Conservation (phyloP, 2,797 vertebrate species). For the Ataeniobius toweri region DNA sequence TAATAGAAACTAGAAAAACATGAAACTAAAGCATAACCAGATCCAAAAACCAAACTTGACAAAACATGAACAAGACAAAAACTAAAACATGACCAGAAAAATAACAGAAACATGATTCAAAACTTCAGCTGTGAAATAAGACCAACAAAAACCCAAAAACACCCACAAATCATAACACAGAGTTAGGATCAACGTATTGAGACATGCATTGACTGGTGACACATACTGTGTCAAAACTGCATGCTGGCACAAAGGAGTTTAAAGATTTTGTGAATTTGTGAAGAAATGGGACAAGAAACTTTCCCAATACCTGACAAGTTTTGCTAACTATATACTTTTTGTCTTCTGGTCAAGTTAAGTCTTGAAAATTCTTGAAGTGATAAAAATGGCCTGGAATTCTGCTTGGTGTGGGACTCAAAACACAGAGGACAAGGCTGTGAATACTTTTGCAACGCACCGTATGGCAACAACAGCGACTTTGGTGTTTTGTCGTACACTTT, state of each 20-base stretch:
- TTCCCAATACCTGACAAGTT: background rate
- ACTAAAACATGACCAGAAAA: too few relatives aligned
- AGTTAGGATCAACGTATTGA: background rate
- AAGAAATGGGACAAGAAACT: background rate
- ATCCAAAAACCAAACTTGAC: too few relatives aligned
- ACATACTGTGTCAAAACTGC: background rate
- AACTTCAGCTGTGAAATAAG: too few relatives aligned
- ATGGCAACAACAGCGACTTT: background rate
- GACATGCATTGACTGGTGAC: background rate
- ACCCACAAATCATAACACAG: too few relatives aligned
- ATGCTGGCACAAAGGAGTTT: background rate
- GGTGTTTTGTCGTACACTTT: background rate
- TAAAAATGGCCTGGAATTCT: background rate
- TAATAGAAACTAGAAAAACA: too few relatives aligned
- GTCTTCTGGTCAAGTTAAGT: background rate
- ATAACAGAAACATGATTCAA: too few relatives aligned
- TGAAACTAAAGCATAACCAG: too few relatives aligned
- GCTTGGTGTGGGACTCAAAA: background rate
- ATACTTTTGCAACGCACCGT: background rate
- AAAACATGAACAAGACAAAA: too few relatives aligned
- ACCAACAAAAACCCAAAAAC: too few relatives aligned
- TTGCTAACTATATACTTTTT: background rate
- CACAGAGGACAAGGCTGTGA: background rate
- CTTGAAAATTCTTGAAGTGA: background rate
- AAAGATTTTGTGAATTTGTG: background rate